Percentiles rank a stretch among this genome's conserved stretches.
phyloP scores from a whole-genome alignment of 2,888 invertebrate species.

The Empis stercorea region DNA sequence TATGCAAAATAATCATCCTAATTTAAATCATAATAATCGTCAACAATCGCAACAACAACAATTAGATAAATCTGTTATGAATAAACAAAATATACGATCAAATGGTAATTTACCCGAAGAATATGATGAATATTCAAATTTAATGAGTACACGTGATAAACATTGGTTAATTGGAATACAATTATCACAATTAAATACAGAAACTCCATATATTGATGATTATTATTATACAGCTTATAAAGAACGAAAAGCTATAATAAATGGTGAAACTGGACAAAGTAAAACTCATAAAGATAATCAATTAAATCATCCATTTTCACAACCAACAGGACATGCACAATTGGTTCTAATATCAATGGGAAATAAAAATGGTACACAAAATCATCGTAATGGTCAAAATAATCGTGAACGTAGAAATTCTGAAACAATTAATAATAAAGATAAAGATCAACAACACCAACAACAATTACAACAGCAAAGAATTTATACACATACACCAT shows the following conservation, averaged over 20 bases:
- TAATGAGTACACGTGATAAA: constrained; percentile 90
- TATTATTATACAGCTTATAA: constrained; percentile 85
- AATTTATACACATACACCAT: constrained; percentile 62
- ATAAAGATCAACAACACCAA: constrained; percentile 28
- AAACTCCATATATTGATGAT: constrained; percentile 92
- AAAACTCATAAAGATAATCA: constrained; percentile 51
- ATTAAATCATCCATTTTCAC: constrained; percentile 46
- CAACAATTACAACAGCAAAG: constrained; percentile 35
- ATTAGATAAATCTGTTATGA: constrained; percentile 1
- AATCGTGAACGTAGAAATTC: constrained; percentile 46
- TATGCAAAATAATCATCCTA: constrained; percentile 21
- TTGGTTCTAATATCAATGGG: constrained; percentile 34
- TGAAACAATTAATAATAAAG: constrained; percentile 26
- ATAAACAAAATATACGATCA: constrained; percentile 18
- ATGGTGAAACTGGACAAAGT: constrained; percentile 43
- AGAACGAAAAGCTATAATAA: constrained; percentile 47
- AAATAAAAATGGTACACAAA: constrained; percentile 33
- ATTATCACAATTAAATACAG: constrained; percentile 81
- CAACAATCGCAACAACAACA: constrained; percentile 20
- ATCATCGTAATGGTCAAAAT: constrained; percentile 40
- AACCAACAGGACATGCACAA: constrained; percentile 37
- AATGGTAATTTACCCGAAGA: constrained; percentile 36
- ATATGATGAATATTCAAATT: constrained; percentile 72
- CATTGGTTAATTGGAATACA: constrained; percentile 96
- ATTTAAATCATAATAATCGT: constrained; percentile 22